A percentile compares a stretch with the other conserved stretches of the same genome.
Conservation (phyloP, 2,888 invertebrate genomes). For the Yponomeuta cagnagella region DNA sequence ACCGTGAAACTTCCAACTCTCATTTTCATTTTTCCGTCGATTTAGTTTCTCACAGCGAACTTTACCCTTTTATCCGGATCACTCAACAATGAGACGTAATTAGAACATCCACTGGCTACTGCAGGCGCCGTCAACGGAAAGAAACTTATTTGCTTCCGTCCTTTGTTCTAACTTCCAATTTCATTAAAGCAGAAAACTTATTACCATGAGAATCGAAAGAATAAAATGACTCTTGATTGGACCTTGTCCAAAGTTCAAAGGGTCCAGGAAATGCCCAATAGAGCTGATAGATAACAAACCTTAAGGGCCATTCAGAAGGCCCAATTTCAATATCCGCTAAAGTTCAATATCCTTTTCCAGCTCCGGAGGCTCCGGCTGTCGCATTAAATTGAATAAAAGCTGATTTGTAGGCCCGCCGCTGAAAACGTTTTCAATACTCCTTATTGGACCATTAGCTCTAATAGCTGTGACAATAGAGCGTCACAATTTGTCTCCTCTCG, state of each 20-base stretch:
- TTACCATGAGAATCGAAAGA: constrained; percentile 39
- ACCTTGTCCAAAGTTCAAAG: constrained; percentile 22
- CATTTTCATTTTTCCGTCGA: too few species aligned
- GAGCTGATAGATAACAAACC: constrained; percentile 53
- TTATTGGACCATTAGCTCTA: constrained; percentile 67
- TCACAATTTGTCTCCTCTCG: constrained; percentile 65
- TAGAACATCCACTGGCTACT: constrained; percentile 46
- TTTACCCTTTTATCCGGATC: constrained; percentile 59
- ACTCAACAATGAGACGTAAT: constrained; percentile 61
- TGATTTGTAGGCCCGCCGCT: constrained; percentile 52
- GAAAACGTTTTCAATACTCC: constrained; percentile 67
- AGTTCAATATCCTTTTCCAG: constrained; percentile 62
- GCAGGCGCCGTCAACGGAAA: constrained; percentile 36
- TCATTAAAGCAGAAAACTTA: constrained; percentile 42
- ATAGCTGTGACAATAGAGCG: constrained; percentile 68
- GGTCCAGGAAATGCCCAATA: constrained; percentile 45
- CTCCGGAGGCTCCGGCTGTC: constrained; percentile 35
- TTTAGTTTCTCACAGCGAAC: constrained; percentile 28
- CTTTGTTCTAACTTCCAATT: constrained; percentile 37
- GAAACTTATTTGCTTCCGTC: constrained; percentile 39
- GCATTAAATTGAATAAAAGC: constrained; percentile 60
- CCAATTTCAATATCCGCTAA: constrained; percentile 66
- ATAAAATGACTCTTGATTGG: constrained; percentile 34
- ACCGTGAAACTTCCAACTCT: too few species aligned
- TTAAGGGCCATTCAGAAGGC: constrained; percentile 56